Evolutionary conservation across 1,140 invertebrate species (phyloP).

Genomic region (Papilio glaucus): DNA sequence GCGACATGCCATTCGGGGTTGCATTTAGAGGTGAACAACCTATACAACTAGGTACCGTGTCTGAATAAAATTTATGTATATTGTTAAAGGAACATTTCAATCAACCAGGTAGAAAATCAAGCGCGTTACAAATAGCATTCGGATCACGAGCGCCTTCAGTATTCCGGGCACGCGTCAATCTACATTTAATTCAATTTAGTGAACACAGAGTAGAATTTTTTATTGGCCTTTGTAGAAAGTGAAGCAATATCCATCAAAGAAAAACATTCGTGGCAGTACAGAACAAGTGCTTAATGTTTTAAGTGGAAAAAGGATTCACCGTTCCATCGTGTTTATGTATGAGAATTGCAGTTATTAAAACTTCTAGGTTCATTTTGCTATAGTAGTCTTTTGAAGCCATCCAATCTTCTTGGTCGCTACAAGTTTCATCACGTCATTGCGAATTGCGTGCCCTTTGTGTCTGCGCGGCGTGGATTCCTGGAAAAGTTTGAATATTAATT

Average conservation of each 20-base stretch:
- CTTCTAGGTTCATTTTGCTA: too few relatives aligned
- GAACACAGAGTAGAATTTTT: conserved; percentile 32
- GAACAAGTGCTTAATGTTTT: neutral
- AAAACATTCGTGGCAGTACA: neutral
- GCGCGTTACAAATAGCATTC: conserved; percentile 28
- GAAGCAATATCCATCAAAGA: neutral
- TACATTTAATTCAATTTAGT: conserved; percentile 37
- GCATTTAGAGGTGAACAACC: neutral
- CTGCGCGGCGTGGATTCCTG: too few relatives aligned
- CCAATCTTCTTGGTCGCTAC: too few relatives aligned
- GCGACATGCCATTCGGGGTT: neutral
- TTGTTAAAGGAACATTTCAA: conserved; percentile 13
- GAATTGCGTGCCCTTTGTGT: too few relatives aligned
- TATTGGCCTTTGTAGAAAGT: neutral
- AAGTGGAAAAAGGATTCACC: too few relatives aligned
- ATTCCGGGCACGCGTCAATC: conserved; percentile 12
- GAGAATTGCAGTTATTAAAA: too few relatives aligned
- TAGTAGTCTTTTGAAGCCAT: too few relatives aligned
- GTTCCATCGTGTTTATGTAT: too few relatives aligned
- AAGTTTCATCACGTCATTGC: too few relatives aligned
- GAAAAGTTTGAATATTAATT: too few relatives aligned
- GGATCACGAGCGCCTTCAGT: neutral
- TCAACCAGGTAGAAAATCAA: conserved; percentile 8
- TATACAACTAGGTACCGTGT: neutral
- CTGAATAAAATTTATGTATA: conserved; percentile 14